Percentiles rank a stretch among this genome's conserved stretches.
phyloP scores from a whole-genome alignment of 2,113 vertebrate genomes.

The Phaethornis superciliosus region DNA sequence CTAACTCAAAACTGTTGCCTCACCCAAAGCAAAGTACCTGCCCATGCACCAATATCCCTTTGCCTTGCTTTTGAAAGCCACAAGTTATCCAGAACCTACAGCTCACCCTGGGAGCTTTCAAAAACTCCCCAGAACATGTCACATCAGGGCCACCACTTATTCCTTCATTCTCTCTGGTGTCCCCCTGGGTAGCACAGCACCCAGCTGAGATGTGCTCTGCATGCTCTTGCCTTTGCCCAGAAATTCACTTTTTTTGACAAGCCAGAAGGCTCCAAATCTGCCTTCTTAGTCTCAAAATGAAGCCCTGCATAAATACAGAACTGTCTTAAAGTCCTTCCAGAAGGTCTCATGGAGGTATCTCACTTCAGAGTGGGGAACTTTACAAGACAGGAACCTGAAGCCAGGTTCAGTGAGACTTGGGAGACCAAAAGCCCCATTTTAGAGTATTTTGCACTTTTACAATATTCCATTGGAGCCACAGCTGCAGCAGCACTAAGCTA shows the following conservation, averaged over 20 bases:
- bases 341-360: fast-evolving
- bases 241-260: background rate
- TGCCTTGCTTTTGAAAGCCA: background rate
- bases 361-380: background rate
- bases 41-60: background rate
- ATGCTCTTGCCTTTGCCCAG: background rate
- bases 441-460: background rate
- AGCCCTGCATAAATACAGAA: fast-evolving
- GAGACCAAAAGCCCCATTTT: background rate
- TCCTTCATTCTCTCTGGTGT: background rate
- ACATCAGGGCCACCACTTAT: background rate
- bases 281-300: background rate
- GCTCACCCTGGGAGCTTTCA: background rate
- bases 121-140: background rate
- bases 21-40: background rate
- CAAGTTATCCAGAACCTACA: background rate
- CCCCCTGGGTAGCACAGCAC: background rate
- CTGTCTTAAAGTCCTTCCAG: background rate
- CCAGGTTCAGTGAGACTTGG: background rate
- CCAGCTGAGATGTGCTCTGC: background rate
- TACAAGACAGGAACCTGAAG: background rate
- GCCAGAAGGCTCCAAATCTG: background rate
- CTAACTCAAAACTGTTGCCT: background rate
- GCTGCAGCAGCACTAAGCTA: background rate
- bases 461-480: background rate